These are phyloP conservation scores for Spinibarbus caldwelli DNA, from an alignment of 2,797 vertebrate genomes.

Conservation along the genomic window DNA sequence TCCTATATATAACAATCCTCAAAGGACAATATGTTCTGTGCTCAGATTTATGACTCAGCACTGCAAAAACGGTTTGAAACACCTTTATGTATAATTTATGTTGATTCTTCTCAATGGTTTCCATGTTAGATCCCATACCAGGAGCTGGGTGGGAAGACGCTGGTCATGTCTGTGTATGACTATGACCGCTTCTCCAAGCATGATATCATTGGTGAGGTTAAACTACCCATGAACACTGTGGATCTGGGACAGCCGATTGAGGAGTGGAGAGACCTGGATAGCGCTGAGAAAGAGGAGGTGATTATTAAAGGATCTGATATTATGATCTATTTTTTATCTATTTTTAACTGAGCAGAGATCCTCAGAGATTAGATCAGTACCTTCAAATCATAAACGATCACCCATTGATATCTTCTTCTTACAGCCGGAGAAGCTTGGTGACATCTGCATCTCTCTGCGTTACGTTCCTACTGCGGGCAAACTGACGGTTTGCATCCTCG, in stretches of 20 bases:
- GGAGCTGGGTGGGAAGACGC: slow-evolving; percentile 93
- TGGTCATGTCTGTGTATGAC: slow-evolving; percentile 96
- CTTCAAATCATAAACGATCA: background rate
- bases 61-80: background rate
- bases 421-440: slow-evolving; percentile 97
- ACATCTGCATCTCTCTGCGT: slow-evolving; percentile 97
- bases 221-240: slow-evolving; percentile 94
- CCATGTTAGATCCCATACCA: slow-evolving; percentile 88
- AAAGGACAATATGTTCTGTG: background rate
- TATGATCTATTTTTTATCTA: background rate
- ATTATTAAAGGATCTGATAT: background rate
- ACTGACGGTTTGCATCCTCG: slow-evolving; percentile 97
- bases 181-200: slow-evolving; percentile 99
- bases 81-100: background rate
- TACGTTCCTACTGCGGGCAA: slow-evolving; percentile 97
- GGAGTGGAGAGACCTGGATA: slow-evolving; percentile 95
- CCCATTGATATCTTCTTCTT: background rate
- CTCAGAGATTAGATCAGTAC: background rate
- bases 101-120: slow-evolving; percentile 20
- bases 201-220: slow-evolving; percentile 95
- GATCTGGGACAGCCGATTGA: slow-evolving; percentile 95
- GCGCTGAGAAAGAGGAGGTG: slow-evolving; percentile 97
- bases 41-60: background rate
- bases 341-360: background rate
- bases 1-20: slow-evolving; percentile 14